Base-by-base conservation (phyloP, 2,888 invertebrate genomes). In the Elgonia sp. region DNA sequence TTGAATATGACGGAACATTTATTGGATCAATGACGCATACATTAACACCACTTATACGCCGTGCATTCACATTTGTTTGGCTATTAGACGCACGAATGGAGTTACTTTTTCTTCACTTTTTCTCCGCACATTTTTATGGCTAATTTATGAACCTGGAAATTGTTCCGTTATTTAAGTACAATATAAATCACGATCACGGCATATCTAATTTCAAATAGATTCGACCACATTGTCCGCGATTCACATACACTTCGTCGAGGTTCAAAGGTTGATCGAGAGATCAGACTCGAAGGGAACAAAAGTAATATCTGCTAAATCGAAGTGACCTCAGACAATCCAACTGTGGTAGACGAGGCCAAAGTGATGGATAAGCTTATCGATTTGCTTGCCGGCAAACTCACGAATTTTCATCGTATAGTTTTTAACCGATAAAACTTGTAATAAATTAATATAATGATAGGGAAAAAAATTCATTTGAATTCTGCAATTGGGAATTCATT, bases 321-420 rank as follows among this genome's bases (percentile, higher is more conserved):
- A 65, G 65, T 60, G 82, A 77, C 86, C 76, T 65, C 55, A 39
- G 77, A 79, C 70, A 83, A 83, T 83, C 37, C 73, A 29, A 65
- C 67, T 82, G 70, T 76, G 18, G 40, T 42, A 77, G 70, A 46
- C 57, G 69, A 67, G 75, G 62, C 53, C 57, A n/a, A 65, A 50
- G 79, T 57, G 57, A 40, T 18, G 81, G 80, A 75, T 73, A 75
- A 81, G 76, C 53, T 79, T 62, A 86, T 86, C 81, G 86, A 86
- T 86, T 76, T 40, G 55, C 63, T 70, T 62, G 76, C 70, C 63
- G 75, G 53, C 73, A 46, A 73, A 40, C 73, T 55, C 73, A 55
- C 73, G 57, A 39, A 40, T 62, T 63, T 81, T 81, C 72, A n/a
- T n/a, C n/a, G n/a, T n/a, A n/a, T n/a, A n/a, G n/a, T n/a, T n/a